Percentiles rank a stretch among this genome's conserved stretches.
Evolutionary conservation across 2,888 invertebrate species (phyloP).

Genomic region (Chorisops tibialis): DNA sequence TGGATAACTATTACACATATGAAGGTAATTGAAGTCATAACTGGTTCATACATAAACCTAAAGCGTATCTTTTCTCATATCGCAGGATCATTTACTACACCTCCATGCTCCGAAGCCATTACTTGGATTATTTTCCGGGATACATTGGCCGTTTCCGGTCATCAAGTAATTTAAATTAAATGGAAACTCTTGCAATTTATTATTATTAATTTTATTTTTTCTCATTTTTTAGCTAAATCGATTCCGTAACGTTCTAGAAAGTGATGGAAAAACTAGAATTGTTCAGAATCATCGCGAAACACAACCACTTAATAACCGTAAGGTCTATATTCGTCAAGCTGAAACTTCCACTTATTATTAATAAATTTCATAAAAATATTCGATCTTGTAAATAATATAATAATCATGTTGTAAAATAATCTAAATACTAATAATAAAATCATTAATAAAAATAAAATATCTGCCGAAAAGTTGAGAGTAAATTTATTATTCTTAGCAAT

Average conservation of each 20-base stretch:
- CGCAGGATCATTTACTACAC: constrained; percentile 72
- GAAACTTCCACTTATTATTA: too few species aligned
- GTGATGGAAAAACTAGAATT: neutral
- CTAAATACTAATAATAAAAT: too few species aligned
- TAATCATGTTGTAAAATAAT: too few species aligned
- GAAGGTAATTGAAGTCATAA: neutral
- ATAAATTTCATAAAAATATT: too few species aligned
- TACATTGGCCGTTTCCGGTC: constrained; percentile 67
- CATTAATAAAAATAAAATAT: too few species aligned
- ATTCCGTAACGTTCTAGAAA: neutral
- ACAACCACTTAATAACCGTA: constrained; percentile 25
- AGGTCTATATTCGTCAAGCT: constrained; percentile 28
- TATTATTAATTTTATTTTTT: neutral
- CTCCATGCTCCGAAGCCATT: constrained; percentile 75
- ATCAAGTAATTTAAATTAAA: constrained; percentile 58
- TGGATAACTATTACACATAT: neutral
- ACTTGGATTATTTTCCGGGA: constrained; percentile 76
- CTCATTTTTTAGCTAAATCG: constrained; percentile 1
- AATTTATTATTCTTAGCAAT: too few species aligned
- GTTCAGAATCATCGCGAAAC: neutral
- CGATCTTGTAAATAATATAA: too few species aligned
- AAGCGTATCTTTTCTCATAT: too few species aligned
- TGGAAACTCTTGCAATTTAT: neutral
- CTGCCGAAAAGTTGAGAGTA: too few species aligned
- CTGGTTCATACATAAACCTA: too few species aligned